A percentile compares a stretch with the other conserved stretches of the same genome.
These are phyloP conservation scores for Odontomyia ornata DNA, from an alignment of 2,888 invertebrate species.

Conservation along the genomic window DNA sequence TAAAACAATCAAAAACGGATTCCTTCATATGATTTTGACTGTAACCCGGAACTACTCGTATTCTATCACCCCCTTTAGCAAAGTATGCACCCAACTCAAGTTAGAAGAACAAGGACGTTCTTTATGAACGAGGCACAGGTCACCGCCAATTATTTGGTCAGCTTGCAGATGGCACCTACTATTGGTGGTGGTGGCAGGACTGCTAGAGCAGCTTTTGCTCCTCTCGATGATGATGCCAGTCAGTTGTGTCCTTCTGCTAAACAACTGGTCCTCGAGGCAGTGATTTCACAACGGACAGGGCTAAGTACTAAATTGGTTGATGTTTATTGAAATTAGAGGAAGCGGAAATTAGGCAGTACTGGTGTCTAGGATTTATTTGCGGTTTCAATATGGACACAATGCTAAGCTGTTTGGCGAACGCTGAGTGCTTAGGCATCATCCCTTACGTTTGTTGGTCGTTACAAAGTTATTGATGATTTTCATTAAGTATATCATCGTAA, in stretches of 20 bases:
- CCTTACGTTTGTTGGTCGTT: too few relatives aligned
- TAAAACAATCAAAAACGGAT: too few relatives aligned
- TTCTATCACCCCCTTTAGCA: neutral
- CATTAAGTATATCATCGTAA: too few relatives aligned
- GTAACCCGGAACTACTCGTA: neutral
- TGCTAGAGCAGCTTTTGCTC: neutral
- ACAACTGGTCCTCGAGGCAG: neutral
- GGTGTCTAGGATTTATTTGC: slow-evolving; percentile 26
- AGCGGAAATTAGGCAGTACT: slow-evolving; percentile 38
- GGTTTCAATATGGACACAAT: slow-evolving; percentile 22
- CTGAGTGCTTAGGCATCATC: too few relatives aligned
- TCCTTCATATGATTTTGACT: too few relatives aligned
- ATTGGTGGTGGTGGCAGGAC: neutral
- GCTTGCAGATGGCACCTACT: slow-evolving; percentile 26
- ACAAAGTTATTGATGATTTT: too few relatives aligned
- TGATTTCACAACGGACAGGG: slow-evolving; percentile 26
- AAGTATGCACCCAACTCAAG: neutral
- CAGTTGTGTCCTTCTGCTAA: neutral
- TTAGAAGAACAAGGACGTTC: slow-evolving; percentile 20
- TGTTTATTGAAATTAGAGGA: slow-evolving; percentile 41
- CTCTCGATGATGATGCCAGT: neutral
- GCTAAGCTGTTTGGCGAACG: too few relatives aligned
- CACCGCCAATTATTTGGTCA: slow-evolving; percentile 40
- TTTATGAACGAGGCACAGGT: slow-evolving; percentile 24
- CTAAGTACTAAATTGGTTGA: slow-evolving; percentile 35